phyloP scores from a whole-genome alignment of 2,888 invertebrate species.

The Thelaira solivaga region DNA sequence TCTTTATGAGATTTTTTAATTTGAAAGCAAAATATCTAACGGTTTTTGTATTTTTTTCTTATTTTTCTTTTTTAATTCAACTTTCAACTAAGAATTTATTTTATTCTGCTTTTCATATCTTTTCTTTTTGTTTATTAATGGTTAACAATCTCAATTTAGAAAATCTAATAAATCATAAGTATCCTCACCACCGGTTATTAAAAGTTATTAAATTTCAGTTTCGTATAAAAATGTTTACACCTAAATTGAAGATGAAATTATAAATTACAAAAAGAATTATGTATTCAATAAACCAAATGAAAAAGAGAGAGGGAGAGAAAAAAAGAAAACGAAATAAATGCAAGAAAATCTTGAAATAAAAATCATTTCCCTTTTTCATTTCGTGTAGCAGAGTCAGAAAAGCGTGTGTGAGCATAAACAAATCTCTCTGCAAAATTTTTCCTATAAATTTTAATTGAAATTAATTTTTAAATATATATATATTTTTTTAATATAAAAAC shows the following conservation, averaged over 20 bases:
- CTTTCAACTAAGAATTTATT: slow-evolving; percentile 14
- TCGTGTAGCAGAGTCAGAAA: not conserved
- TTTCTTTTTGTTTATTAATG: no score
- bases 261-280: slow-evolving; percentile 24
- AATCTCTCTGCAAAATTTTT: no score
- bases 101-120: no score
- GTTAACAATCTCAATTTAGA: slow-evolving; percentile 4
- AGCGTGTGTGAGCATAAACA: no score
- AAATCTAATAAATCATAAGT: slow-evolving; percentile 34
- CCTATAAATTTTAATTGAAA: no score
- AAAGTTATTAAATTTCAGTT: not conserved
- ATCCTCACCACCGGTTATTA: not conserved
- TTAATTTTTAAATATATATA: no score
- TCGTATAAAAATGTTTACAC: slow-evolving; percentile 34
- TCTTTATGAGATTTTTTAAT: slow-evolving; percentile 13
- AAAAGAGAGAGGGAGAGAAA: slow-evolving; percentile 17
- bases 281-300: slow-evolving; percentile 9
- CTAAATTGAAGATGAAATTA: not conserved
- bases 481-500: no score
- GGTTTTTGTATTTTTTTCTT: no score
- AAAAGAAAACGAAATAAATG: slow-evolving; percentile 11
- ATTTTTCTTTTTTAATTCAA: no score
- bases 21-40: slow-evolving; percentile 4
- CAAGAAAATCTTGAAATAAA: slow-evolving; percentile 15
- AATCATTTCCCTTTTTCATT: slow-evolving; percentile 22